phyloP scores from a whole-genome alignment of 2,113 vertebrate genomes.

The Callorhinus ursinus region DNA sequence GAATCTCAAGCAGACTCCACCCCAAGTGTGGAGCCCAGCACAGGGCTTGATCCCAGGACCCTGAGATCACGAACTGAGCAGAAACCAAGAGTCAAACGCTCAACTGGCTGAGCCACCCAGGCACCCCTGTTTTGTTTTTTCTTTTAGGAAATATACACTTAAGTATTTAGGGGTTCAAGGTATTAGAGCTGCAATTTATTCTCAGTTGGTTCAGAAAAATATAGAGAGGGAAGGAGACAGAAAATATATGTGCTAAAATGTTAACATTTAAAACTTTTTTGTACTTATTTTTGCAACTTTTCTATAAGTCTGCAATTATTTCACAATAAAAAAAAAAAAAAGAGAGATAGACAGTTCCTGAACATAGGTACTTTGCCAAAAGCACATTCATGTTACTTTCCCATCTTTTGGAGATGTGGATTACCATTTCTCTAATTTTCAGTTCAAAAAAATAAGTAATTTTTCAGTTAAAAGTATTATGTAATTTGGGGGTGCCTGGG shows the following conservation, averaged over 20 bases:
- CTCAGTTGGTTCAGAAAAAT: background rate
- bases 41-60: too few relatives aligned
- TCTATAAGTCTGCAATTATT: background rate
- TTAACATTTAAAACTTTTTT: background rate
- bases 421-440: slow-evolving; percentile 30
- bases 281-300: slow-evolving; percentile 36
- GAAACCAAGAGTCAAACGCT: too few relatives aligned
- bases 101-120: too few relatives aligned
- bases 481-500: too few relatives aligned
- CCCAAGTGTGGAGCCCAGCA: too few relatives aligned
- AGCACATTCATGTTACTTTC: background rate
- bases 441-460: background rate
- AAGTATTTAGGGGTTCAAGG: background rate
- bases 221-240: background rate
- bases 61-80: too few relatives aligned
- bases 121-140: too few relatives aligned
- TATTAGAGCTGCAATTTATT: background rate
- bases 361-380: background rate
- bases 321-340: background rate
- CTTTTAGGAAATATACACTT: background rate
- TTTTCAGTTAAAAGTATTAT: slow-evolving; percentile 10
- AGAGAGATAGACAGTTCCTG: background rate
- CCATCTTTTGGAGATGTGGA: background rate
- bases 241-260: background rate
- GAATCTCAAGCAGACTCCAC: too few relatives aligned